Evolutionary conservation across 2,888 invertebrate species (phyloP), one percentile per base, ranked within the genome.

Genomic region (Lasioglossum lativentre): DNA sequence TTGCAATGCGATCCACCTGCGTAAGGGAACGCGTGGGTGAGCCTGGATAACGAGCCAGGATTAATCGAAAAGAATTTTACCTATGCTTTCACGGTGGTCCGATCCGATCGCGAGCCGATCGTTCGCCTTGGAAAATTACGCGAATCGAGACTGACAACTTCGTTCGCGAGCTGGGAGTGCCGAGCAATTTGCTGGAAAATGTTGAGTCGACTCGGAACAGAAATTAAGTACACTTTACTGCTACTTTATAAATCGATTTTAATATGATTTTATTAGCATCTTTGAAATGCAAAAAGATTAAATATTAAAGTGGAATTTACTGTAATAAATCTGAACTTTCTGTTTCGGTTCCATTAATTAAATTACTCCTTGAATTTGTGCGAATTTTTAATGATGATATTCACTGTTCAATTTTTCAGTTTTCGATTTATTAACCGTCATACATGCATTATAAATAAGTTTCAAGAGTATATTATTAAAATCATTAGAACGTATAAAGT

Each of bases 61-160:
- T 72, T 72, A 81, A 81, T 78, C 47, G 47, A 16, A 40, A 52
- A 63, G 40, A 40, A 72, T 66, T 72, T 78, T 40, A 72, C 23
- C 30, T 38, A 63, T 12, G 63, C 38, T 78, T 78, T 27, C 52
- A 68, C 16, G 79, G 78, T 82, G 82, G 82, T 56, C 78, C 16
- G 82, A 79, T 70, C 56, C n/a, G 19, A 82, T 82, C 82, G 66
- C 19, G 38, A 42, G 1, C 12, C 75, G 56, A 59, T 80, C 71
- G 80, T 80, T 80, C 23, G 14, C 10, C 34, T 40, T 27, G 56
- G 42, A 38, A 79, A 56, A 74, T 74, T n/a, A 56, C 16, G 52
- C 10, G 78, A n/a, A 30, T 71, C 30, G 40, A 16, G 40, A 23
- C 38, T 38, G 70, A 40, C 40, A 70, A 14, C 38, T 23, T 14